Conservation (phyloP, 2,888 invertebrate genomes). For the Acleris literana region DNA sequence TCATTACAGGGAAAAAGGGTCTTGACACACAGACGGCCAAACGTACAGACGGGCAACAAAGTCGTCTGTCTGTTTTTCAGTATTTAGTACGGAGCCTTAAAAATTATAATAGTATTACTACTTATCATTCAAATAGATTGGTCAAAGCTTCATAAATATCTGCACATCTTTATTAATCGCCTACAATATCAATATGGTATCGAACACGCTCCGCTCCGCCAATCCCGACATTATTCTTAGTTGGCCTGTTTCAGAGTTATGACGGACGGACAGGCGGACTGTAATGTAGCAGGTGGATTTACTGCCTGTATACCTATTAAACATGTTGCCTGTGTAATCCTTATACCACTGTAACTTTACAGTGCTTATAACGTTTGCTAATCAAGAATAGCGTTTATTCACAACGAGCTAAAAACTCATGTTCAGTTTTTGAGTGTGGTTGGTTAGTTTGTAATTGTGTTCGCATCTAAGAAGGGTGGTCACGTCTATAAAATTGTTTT, state of each 20-base stretch:
- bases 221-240: slow-evolving; percentile 34
- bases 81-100: no score
- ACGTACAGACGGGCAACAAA: no score
- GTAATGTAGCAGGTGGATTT: slow-evolving; percentile 55
- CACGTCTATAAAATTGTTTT: slow-evolving; percentile 52
- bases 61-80: no score
- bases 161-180: slow-evolving; percentile 18
- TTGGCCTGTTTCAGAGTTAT: slow-evolving; percentile 49
- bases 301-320: slow-evolving; percentile 50
- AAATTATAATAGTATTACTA: no score
- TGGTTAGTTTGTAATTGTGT: slow-evolving; percentile 40
- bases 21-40: no score
- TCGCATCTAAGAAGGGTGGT: slow-evolving; percentile 50
- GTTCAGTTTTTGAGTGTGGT: background rate
- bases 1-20: no score
- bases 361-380: background rate
- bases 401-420: background rate
- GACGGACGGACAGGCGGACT: slow-evolving; percentile 49
- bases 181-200: slow-evolving; percentile 16
- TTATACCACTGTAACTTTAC: slow-evolving; percentile 37
- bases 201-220: slow-evolving; percentile 27
- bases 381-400: slow-evolving; percentile 3
- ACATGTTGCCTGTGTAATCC: slow-evolving; percentile 47
- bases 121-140: no score
- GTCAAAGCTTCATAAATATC: no score